These are phyloP conservation scores for Pachycephala philippinensis DNA, from an alignment of 2,113 vertebrate species.

Conservation along the genomic window DNA sequence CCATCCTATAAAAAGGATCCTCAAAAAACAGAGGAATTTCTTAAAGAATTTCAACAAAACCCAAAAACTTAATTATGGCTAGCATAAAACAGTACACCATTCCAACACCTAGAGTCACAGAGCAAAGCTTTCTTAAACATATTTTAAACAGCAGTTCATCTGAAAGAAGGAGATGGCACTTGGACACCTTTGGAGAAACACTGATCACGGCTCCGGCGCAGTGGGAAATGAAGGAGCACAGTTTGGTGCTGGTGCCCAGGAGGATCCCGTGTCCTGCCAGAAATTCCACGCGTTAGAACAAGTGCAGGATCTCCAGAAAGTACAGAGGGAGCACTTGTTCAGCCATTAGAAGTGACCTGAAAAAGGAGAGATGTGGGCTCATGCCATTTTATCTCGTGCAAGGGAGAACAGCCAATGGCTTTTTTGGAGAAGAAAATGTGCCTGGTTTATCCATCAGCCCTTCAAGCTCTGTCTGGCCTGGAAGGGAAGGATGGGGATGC, in stretches of 20 bases:
- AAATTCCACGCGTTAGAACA: background rate
- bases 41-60: background rate
- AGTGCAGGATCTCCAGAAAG: background rate
- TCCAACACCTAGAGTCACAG: background rate
- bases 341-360: background rate
- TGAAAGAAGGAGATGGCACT: background rate
- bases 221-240: background rate
- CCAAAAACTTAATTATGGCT: background rate
- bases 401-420: background rate
- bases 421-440: background rate
- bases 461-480: background rate
- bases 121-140: background rate
- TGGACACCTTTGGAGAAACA: background rate
- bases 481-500: background rate
- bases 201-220: rapidly evolving
- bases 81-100: rapidly evolving
- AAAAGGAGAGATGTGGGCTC: background rate
- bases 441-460: background rate
- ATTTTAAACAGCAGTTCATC: background rate
- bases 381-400: background rate
- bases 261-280: background rate
- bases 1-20: no score
- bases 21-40: background rate
- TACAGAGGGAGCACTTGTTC: background rate
- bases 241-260: background rate